Percentiles rank a stretch among this genome's conserved stretches.
These are phyloP conservation scores for Ochotona princeps DNA, from an alignment of 2,113 vertebrate species.

Conservation along the genomic window DNA sequence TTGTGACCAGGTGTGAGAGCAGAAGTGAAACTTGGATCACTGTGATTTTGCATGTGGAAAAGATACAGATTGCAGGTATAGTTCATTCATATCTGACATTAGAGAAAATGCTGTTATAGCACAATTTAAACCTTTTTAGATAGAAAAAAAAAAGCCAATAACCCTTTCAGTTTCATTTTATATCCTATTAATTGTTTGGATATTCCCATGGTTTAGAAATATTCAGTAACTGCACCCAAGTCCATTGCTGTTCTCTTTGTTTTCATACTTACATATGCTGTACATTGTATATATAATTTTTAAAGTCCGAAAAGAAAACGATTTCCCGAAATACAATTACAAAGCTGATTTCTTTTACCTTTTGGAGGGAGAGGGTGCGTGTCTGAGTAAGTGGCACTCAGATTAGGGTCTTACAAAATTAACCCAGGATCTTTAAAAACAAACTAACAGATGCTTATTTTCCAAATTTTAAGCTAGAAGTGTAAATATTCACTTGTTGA, in stretches of 20 bases:
- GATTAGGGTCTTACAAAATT: constrained; percentile 56
- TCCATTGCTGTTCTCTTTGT: constrained; percentile 74
- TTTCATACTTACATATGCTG: constrained; percentile 82
- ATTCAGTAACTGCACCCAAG: constrained; percentile 75
- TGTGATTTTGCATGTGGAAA: constrained; percentile 86
- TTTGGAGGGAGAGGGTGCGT: background rate
- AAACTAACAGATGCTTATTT: constrained; percentile 82
- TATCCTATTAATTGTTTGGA: constrained; percentile 77
- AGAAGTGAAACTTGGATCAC: constrained; percentile 82
- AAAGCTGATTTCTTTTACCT: constrained; percentile 63
- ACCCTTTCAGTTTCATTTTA: constrained; percentile 79
- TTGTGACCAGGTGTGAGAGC: constrained; percentile 71
- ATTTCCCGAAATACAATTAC: constrained; percentile 62
- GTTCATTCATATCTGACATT: constrained; percentile 77
- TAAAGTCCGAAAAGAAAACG: constrained; percentile 65
- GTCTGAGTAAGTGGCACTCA: constrained; percentile 53
- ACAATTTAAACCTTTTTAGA: constrained; percentile 84
- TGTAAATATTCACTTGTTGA: constrained; percentile 89
- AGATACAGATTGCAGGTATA: constrained; percentile 66
- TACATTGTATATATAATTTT: constrained; percentile 78
- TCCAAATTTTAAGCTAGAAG: constrained; percentile 85
- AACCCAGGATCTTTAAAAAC: constrained; percentile 58
- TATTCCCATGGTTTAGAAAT: constrained; percentile 83
- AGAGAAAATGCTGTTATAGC: constrained; percentile 84
- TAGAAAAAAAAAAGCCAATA: constrained; percentile 80